Evolutionary conservation across 2,888 invertebrate genomes (phyloP), one percentile per base, ranked within the genome.

Genomic region (Macrostomum cliftonense): DNA sequence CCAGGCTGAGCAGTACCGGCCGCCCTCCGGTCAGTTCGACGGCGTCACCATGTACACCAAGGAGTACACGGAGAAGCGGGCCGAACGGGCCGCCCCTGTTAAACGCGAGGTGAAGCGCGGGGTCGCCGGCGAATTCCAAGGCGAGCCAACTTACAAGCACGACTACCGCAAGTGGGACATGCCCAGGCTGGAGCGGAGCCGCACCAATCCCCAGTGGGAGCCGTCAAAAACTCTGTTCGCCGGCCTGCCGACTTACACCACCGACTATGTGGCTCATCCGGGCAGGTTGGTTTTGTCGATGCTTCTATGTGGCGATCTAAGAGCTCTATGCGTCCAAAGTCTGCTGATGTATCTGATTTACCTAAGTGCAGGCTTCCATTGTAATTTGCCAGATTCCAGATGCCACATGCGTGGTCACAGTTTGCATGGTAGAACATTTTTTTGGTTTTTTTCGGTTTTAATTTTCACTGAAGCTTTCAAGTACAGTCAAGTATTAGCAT

Each of bases 101-200:
- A 61, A 59, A 52, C 61, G 58, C 46, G 61, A 63, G 19, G 58
- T 56, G 4, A 54, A 55, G 37, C 54, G 60, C 43, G 57, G 56
- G 45, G 45, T 57, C 5, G 55, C 59, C 12, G 65, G 61, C 17
- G 61, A 56, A 53, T 69, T 69, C 58, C 63, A 65, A 49, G 69
- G 68, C 12, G 63, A 63, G 52, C 69, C 69, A 28, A 68, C 69
- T 12, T 69, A 69, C 51, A 61, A 55, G 59, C 51, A 68, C 54
- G 67, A 67, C 53, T 67, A 65, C 54, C 58, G 58, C 39, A 61
- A 61, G 49, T 67, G 67, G 67, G 61, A 60, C 13, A 46, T 58
- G 21, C 54, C 56, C 12, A 55, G 52, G 7, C 55, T 51, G 40
- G 57, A 58, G 14, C 51, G 50, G 13, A 28, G 39, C 28, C 39